Evolutionary conservation across 2,113 vertebrate species (phyloP).

Genomic region (Phalacrocorax pelagicus): DNA sequence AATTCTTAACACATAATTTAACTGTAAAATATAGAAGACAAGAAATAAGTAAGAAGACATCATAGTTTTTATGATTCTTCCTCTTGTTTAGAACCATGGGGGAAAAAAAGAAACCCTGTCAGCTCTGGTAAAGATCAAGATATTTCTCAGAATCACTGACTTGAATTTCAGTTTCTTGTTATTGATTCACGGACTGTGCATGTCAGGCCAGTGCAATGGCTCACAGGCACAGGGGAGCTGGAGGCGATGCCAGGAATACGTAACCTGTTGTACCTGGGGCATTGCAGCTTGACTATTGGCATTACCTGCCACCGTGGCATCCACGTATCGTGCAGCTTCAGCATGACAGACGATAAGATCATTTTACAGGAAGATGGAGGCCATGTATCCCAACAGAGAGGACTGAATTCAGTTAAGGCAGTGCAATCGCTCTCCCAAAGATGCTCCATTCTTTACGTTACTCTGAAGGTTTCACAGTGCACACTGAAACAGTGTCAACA

Average conservation of each 20-base stretch:
- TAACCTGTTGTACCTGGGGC: neutral
- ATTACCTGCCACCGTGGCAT: neutral
- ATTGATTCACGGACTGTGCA: neutral
- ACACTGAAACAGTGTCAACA: neutral
- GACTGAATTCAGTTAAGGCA: neutral
- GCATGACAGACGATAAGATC: neutral
- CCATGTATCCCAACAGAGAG: neutral
- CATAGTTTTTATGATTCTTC: neutral
- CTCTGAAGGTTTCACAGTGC: neutral
- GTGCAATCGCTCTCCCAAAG: neutral
- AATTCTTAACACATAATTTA: neutral
- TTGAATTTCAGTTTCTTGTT: neutral
- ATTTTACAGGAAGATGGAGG: neutral
- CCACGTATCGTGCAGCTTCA: fast-evolving
- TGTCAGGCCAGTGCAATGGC: neutral
- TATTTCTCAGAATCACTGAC: neutral
- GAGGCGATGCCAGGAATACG: neutral
- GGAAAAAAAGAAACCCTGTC: neutral
- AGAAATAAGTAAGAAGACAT: neutral
- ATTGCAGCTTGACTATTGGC: fast-evolving
- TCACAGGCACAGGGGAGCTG: neutral
- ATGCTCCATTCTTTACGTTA: neutral
- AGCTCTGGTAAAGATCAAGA: neutral
- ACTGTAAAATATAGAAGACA: neutral
- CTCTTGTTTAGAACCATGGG: neutral